Evolutionary conservation across 1,140 invertebrate species (phyloP).

Genomic region (Drosophila erecta): DNA sequence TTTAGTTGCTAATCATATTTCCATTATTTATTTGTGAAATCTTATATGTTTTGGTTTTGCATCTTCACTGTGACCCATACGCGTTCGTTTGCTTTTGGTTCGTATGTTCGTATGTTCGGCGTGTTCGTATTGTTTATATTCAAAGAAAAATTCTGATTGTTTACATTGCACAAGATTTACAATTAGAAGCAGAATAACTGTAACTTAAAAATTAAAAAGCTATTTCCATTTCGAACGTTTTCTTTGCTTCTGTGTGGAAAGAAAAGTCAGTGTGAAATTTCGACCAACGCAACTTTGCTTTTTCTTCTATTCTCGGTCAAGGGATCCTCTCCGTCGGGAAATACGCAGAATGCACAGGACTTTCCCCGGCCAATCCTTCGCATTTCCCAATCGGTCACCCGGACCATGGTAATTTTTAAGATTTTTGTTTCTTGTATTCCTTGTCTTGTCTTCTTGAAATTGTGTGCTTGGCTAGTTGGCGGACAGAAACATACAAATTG

Average conservation of each 20-base stretch:
- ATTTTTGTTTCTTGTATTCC: constrained; percentile 56
- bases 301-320: constrained; percentile 30
- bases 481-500: constrained; percentile 68
- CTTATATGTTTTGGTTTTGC: constrained; percentile 31
- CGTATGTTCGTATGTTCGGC: constrained; percentile 11
- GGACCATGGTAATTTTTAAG: constrained; percentile 75
- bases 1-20: constrained; percentile 44
- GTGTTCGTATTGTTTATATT: constrained; percentile 64
- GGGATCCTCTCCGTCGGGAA: background rate
- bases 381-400: constrained; percentile 17
- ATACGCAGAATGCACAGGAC: background rate
- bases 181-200: constrained; percentile 85
- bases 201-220: constrained; percentile 83
- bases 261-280: constrained; percentile 55
- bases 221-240: constrained; percentile 55
- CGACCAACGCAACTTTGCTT: constrained; percentile 21
- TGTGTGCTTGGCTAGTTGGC: constrained; percentile 73
- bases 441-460: constrained; percentile 56
- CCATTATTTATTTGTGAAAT: constrained; percentile 44
- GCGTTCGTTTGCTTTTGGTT: constrained; percentile 12
- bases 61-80: constrained; percentile 44
- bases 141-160: constrained; percentile 84
- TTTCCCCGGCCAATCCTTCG: background rate
- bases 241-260: constrained; percentile 46
- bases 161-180: constrained; percentile 84